Evolutionary conservation across 2,888 invertebrate species (phyloP).

Genomic region (Metacarcinus magister): DNA sequence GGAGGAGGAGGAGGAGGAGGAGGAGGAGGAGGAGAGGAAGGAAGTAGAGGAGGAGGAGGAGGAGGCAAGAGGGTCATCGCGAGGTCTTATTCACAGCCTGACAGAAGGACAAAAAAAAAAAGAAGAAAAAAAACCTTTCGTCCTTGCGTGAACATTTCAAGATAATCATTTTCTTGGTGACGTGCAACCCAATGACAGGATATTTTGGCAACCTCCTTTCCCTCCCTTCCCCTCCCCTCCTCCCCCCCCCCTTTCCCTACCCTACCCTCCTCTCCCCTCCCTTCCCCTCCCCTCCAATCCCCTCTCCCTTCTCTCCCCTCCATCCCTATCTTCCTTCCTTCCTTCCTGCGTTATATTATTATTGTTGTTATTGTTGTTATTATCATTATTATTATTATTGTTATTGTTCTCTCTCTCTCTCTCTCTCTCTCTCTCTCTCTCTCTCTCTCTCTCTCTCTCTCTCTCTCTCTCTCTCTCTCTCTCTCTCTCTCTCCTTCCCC

Average conservation of each 20-base stretch:
- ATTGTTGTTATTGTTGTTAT: not conserved
- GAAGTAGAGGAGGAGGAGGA: not conserved
- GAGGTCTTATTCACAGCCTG: constrained; percentile 11
- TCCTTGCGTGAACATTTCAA: constrained; percentile 11
- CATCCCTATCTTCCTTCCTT: not conserved
- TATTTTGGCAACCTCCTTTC: not conserved
- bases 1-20: not conserved
- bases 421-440: not conserved
- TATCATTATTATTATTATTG: not conserved
- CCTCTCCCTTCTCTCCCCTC: not conserved
- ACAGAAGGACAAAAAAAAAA: not conserved
- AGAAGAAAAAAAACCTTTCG: not conserved
- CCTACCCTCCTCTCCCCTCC: too few relatives aligned
- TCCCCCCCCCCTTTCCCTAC: not conserved
- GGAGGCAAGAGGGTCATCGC: not conserved
- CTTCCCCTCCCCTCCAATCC: not conserved
- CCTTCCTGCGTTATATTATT: not conserved
- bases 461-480: constrained; percentile 54
- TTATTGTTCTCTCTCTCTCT: not conserved
- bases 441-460: not conserved
- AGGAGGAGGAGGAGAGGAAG: not conserved
- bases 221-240: too few relatives aligned
- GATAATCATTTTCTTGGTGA: constrained; percentile 10
- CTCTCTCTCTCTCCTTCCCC: constrained; percentile 61
- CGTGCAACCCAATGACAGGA: not conserved